Evolutionary conservation across 2,113 vertebrate genomes (phyloP).

Genomic region (Pampusana beccarii): DNA sequence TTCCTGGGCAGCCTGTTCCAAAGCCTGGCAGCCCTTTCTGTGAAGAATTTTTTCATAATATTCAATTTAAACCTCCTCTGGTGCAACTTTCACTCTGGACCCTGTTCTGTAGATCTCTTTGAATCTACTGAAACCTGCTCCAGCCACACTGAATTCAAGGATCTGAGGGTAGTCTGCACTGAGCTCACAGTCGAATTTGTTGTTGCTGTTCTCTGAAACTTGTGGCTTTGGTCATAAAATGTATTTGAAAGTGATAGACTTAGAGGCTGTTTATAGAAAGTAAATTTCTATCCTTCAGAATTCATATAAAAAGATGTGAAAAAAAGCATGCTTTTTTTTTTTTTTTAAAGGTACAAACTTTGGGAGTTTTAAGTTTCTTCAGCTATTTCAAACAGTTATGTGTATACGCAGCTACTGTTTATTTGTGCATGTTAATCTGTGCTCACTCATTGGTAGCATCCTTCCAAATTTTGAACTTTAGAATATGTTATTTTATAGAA

Average conservation of each 20-base stretch:
- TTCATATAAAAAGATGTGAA: not conserved
- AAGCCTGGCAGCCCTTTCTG: too few species aligned
- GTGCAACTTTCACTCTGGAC: not conserved
- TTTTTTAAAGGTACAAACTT: not conserved
- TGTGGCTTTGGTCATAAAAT: not conserved
- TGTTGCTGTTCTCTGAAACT: not conserved
- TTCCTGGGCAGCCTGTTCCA: too few species aligned
- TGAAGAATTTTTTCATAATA: too few species aligned
- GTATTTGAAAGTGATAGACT: not conserved
- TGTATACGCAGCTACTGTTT: not conserved
- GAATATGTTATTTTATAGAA: not conserved
- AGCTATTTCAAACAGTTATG: not conserved
- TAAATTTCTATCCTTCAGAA: not conserved
- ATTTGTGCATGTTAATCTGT: not conserved
- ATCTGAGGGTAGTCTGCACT: not conserved
- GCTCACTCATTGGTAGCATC: not conserved
- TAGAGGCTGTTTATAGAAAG: not conserved
- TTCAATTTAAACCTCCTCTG: too few species aligned
- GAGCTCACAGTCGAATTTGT: not conserved
- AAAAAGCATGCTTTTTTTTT: not conserved
- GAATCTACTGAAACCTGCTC: not conserved
- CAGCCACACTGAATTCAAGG: not conserved
- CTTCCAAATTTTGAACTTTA: not conserved
- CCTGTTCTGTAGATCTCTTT: not conserved
- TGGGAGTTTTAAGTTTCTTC: not conserved